Conservation (phyloP, 1,140 invertebrate species). For the Calliphora vicina region DNA sequence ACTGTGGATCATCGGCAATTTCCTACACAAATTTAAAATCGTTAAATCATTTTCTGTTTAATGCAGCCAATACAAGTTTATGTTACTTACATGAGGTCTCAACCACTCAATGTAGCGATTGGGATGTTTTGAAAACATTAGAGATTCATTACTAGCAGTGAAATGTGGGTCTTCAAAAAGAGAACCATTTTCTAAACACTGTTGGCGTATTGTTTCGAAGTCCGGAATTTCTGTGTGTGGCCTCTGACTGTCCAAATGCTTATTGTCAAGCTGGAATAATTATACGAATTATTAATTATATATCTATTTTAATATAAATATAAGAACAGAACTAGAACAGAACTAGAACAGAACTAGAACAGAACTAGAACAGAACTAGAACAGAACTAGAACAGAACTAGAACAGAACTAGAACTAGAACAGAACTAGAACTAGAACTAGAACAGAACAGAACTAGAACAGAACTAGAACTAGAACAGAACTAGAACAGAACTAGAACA, state of each 20-base stretch:
- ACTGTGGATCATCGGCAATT: constrained; percentile 84
- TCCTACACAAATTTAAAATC: constrained; percentile 68
- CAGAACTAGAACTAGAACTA: too few species aligned
- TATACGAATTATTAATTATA: not conserved
- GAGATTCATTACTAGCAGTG: constrained; percentile 77
- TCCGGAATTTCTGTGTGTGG: constrained; percentile 72
- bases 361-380: too few species aligned
- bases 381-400: too few species aligned
- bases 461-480: too few species aligned
- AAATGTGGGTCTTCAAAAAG: constrained; percentile 92
- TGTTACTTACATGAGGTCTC: constrained; percentile 68
- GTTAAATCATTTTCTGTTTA: not conserved
- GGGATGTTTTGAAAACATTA: constrained; percentile 82
- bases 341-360: too few species aligned
- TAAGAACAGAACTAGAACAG: too few species aligned
- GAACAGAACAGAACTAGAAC: too few species aligned
- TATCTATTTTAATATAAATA: too few species aligned
- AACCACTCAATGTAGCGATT: constrained; percentile 84
- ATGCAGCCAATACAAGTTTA: too few species aligned
- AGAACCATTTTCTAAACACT: constrained; percentile 73
- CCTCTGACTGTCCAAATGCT: constrained; percentile 68
- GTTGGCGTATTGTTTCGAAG: constrained; percentile 74
- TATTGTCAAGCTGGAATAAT: constrained; percentile 68
- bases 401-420: too few species aligned
- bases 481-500: too few species aligned